Evolutionary conservation across 2,113 vertebrate species (phyloP).

Genomic region (Sitta europaea): DNA sequence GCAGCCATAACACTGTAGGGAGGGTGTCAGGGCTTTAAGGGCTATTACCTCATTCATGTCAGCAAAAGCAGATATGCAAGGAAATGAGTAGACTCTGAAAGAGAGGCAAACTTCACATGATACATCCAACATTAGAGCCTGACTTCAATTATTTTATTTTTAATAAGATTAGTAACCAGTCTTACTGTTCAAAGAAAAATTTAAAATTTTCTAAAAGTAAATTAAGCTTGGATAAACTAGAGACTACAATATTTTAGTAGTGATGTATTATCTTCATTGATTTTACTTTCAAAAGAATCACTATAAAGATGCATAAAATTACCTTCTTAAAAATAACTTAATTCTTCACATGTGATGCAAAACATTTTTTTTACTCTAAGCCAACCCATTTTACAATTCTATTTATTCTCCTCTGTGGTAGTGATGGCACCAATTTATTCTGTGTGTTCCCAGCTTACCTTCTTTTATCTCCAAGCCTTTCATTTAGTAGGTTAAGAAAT

Average conservation of each 20-base stretch:
- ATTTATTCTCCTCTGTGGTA: neutral
- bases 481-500: conserved; percentile 83
- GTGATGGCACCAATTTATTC: neutral
- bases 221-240: neutral
- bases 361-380: neutral
- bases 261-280: neutral
- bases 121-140: neutral
- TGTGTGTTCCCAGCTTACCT: conserved; percentile 61
- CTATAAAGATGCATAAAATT: neutral
- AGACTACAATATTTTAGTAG: neutral
- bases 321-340: neutral
- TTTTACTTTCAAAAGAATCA: neutral
- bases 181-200: neutral
- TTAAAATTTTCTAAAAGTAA: neutral
- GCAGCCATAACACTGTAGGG: rapidly evolving
- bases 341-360: neutral
- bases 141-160: neutral
- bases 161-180: neutral
- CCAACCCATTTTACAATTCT: neutral
- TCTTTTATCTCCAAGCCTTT: conserved; percentile 69
- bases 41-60: conserved; percentile 79
- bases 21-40: neutral
- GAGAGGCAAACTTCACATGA: neutral
- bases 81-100: conserved; percentile 86
- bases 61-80: conserved; percentile 81